Percentiles rank a stretch among this genome's conserved stretches.
Conservation (phyloP, 2,113 vertebrate genomes). For the Oncorhynchus nerka region DNA sequence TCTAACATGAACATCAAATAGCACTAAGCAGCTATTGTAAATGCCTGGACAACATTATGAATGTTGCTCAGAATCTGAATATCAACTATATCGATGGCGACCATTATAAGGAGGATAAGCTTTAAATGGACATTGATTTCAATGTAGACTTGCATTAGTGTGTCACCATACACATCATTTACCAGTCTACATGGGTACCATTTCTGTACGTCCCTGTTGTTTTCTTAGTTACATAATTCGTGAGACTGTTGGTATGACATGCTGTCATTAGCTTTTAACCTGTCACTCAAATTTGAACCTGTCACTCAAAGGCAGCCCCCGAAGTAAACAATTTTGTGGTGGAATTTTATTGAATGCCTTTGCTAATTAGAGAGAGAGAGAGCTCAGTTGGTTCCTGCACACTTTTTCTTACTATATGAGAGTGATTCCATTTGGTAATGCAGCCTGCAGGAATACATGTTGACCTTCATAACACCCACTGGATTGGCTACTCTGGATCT, state of each 20-base stretch:
- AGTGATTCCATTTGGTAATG: not conserved
- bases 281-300: conserved; percentile 47
- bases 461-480: not conserved
- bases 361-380: conserved; percentile 44
- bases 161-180: conserved; percentile 36
- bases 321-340: conserved; percentile 39
- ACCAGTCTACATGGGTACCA: conserved; percentile 31
- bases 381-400: not conserved
- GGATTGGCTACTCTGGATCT: too few species aligned
- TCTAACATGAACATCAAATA: too few species aligned
- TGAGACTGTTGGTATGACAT: conserved; percentile 50
- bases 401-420: conserved; percentile 13
- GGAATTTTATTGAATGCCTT: conserved; percentile 47
- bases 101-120: not conserved
- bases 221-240: conserved; percentile 57
- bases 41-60: not conserved
- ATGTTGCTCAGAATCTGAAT: not conserved
- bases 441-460: not conserved
- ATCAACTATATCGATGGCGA: not conserved
- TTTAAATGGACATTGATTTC: not conserved
- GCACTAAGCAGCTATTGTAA: not conserved
- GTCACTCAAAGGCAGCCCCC: conserved; percentile 27
- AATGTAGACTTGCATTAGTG: not conserved
- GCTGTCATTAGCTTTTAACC: conserved; percentile 59
- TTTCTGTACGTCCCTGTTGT: conserved; percentile 53